These are phyloP conservation scores for Folsomia manolachei DNA, from an alignment of 2,888 invertebrate species.

Conservation along the genomic window DNA sequence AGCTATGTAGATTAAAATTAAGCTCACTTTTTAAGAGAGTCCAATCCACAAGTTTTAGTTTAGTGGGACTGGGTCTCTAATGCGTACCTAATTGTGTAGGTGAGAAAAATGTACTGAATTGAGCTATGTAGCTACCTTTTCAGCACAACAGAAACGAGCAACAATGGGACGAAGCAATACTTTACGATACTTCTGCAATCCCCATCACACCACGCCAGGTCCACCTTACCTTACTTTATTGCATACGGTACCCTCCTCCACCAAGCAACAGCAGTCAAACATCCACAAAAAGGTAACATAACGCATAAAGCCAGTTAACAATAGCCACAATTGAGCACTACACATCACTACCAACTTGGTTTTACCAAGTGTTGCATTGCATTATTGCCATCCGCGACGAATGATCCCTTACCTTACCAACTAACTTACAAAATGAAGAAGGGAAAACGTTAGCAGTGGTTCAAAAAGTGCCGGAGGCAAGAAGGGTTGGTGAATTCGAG, in stretches of 20 bases:
- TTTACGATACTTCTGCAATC: not conserved
- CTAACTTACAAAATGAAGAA: no score
- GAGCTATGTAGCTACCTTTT: no score
- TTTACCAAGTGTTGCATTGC: not conserved
- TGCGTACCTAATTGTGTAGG: not conserved
- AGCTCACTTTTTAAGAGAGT: no score
- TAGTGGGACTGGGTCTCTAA: not conserved
- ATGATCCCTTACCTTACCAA: not conserved
- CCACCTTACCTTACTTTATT: not conserved
- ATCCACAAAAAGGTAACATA: not conserved
- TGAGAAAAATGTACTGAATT: not conserved
- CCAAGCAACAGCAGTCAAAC: not conserved
- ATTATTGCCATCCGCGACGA: not conserved
- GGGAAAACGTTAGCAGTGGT: no score
- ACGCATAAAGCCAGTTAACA: not conserved
- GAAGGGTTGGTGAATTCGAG: not conserved
- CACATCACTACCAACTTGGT: not conserved
- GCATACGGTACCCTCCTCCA: not conserved
- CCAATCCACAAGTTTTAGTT: no score
- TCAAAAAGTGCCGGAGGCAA: not conserved
- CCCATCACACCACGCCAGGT: not conserved
- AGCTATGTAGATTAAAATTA: no score
- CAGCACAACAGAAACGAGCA: not conserved
- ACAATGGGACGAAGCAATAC: not conserved
- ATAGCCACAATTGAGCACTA: not conserved